Base-by-base conservation (phyloP, 2,888 invertebrate genomes). In the Periphyllus acericola region DNA sequence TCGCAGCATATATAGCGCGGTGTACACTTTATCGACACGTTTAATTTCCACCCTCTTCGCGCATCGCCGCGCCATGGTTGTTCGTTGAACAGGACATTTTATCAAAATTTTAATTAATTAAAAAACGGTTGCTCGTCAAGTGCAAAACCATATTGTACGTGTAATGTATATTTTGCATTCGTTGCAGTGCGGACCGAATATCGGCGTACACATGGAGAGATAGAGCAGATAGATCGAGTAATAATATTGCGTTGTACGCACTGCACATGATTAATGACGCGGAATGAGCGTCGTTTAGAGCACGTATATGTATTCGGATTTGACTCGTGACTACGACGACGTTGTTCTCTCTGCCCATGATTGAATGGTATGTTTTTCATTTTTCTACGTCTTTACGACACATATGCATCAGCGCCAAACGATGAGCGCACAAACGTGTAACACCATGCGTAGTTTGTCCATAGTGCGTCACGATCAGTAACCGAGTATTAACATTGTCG, bases 31-130 rank as follows among this genome's bases (percentile, higher is more conserved):
- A 76, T 76, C 75, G 75, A 76, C 75, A 46, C 46, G 75, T 76
- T 76, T 46, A 76, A 76, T 76, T 46, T 46, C n/a, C 14, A 76
- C 46, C 75, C 75, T 74, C 74, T 74, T 25, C 25, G 19, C 29
- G 9, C 21, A 25, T 17, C 55, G 55, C 55, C 55, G 21, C 55
- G 21, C 21, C 14, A n/a, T n/a, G n/a, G n/a, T n/a, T 9, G 60
- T 3, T 60, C 4, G 29, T 68, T 25, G 68, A n/a, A n/a, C 11
- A 25, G 68, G 29, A 68, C 9, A n/a, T 68, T 68, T n/a, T 68
- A 11, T 68, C 68, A 25, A 68, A n/a, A 68, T 68, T 68, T 68
- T 68, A n/a, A 68, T 68, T 29, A 60, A 21, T 60, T 29, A 29
- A n/a, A 25, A 11, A 11, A n/a, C 68, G 68, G 29, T 68, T n/a